A percentile compares a stretch with the other conserved stretches of the same genome.
These are phyloP conservation scores for Channallabes apus DNA, from an alignment of 2,797 vertebrate species.

Conservation along the genomic window DNA sequence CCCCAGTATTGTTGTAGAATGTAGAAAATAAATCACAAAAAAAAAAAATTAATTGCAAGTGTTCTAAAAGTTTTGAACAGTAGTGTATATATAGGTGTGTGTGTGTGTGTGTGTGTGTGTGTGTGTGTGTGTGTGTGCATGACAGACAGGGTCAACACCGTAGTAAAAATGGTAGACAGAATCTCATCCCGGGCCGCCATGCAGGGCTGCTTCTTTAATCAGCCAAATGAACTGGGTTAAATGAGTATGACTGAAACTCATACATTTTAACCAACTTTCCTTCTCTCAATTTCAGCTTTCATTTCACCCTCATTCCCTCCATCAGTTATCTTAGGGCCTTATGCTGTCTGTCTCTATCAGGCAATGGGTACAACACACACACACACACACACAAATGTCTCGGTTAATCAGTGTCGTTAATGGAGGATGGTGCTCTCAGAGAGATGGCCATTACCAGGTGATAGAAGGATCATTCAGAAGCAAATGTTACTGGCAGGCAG, in stretches of 20 bases:
- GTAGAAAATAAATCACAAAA: too few relatives aligned
- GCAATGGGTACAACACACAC: slow-evolving; percentile 34
- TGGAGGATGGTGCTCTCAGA: slow-evolving; percentile 62
- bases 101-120: too few relatives aligned
- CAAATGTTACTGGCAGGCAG: slow-evolving; percentile 60
- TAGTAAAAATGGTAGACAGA: slow-evolving; percentile 57
- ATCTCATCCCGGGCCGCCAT: slow-evolving; percentile 56
- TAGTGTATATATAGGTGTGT: too few relatives aligned
- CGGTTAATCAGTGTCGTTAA: slow-evolving; percentile 74
- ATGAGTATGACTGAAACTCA: slow-evolving; percentile 67
- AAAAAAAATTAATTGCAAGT: too few relatives aligned
- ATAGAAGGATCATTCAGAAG: slow-evolving; percentile 56
- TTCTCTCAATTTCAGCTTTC: slow-evolving; percentile 37
- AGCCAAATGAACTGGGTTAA: slow-evolving; percentile 63
- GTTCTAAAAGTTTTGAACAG: too few relatives aligned
- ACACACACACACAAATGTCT: slow-evolving; percentile 11
- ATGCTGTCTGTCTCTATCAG: slow-evolving; percentile 63
- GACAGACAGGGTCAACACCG: slow-evolving; percentile 52
- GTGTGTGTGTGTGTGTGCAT: too few relatives aligned
- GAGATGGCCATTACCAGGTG: slow-evolving; percentile 61
- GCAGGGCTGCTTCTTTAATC: slow-evolving; percentile 60
- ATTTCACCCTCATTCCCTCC: slow-evolving; percentile 39
- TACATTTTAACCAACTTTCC: slow-evolving; percentile 67
- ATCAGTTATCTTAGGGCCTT: slow-evolving; percentile 47
- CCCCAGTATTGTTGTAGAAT: too few relatives aligned